Evolutionary conservation across 2,888 invertebrate species (phyloP), one percentile per base, ranked within the genome.

Genomic region (Agriopis marginaria): DNA sequence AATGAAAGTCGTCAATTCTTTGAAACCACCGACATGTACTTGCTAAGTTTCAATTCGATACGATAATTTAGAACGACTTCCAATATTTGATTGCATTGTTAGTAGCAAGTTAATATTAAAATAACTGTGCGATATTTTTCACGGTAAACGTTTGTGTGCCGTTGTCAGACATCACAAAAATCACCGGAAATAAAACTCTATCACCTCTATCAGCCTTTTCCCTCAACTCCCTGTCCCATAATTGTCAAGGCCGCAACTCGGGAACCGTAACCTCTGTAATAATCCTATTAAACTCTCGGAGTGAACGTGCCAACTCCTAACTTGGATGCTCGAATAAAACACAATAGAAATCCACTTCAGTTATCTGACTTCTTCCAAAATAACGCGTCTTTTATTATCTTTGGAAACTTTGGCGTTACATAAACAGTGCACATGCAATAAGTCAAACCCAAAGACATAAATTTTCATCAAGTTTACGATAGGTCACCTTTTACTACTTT

Each of bases 281-380:
- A 70, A 71, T 70, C 71, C 67, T 47, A 71, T 71, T 74, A 71
- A 71, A 70, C 58, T 70, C 69, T 45, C 45, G 49, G 66, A 60
- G 45, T 60, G 59, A 66, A 63, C 66, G 70, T 59, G 63, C 63
- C 17, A 66, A 70, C 62, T 66, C 63, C 59, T 63, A 63, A 70
- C 70, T 69, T 11, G 53, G 53, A 39, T 62, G 58, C 60, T 56
- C 58, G 42, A 54, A 70, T 54, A 54, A 58, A 63, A 42, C 53
- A 53, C 56, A 59, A 49, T 62, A 69, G 8, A 23, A n/a, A 53
- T 53, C 60, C 11, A 51, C 17, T 45, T 11, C 66, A 66, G 66
- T 63, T 63, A 47, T 53, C 12, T 11, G 45, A n/a, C 54, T 54
- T 45, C 14, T 3, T 39, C 12, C 32, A 32, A 32, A 32, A 32